These are phyloP conservation scores for Pachyrhynchus sulphureomaculatus DNA, from an alignment of 1,140 invertebrate genomes.

Conservation along the genomic window DNA sequence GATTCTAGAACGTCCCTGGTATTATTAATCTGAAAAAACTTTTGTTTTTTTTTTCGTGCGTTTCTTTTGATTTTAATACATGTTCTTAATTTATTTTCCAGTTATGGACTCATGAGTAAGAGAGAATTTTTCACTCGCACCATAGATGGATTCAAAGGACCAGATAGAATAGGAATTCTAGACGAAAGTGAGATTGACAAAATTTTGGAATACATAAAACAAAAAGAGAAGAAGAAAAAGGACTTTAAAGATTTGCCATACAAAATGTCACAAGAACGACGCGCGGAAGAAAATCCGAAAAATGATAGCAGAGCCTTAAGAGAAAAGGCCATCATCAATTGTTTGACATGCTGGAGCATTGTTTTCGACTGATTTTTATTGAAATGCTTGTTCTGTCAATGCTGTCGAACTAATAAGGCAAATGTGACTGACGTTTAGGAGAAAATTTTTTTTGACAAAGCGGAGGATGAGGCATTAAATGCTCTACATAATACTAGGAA, in stretches of 20 bases:
- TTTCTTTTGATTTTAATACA: too few species aligned
- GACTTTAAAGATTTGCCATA: slow-evolving; percentile 38
- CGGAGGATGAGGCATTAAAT: too few species aligned
- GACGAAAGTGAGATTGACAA: slow-evolving; percentile 43
- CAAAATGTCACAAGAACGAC: slow-evolving; percentile 37
- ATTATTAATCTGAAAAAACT: too few species aligned
- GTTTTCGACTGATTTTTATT: slow-evolving; percentile 45
- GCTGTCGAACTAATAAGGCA: slow-evolving; percentile 8
- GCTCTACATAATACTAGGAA: too few species aligned
- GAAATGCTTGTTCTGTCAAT: slow-evolving; percentile 6
- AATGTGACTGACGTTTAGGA: not conserved
- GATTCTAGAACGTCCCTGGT: too few species aligned
- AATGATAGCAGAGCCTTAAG: slow-evolving; percentile 24
- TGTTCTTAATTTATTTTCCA: too few species aligned
- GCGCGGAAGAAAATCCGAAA: slow-evolving; percentile 2
- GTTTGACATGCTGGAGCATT: slow-evolving; percentile 46
- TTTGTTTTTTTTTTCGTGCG: too few species aligned
- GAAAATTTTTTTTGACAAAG: not conserved
- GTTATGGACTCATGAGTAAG: slow-evolving; percentile 46
- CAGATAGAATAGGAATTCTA: slow-evolving; percentile 43
- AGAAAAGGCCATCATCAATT: slow-evolving; percentile 45
- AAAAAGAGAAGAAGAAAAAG: slow-evolving; percentile 37
- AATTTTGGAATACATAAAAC: slow-evolving; percentile 43
- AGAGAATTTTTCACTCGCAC: slow-evolving; percentile 42
- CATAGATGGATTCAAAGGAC: slow-evolving; percentile 41